Conservation (phyloP, 2,888 invertebrate species). For the Metellina segmentata region DNA sequence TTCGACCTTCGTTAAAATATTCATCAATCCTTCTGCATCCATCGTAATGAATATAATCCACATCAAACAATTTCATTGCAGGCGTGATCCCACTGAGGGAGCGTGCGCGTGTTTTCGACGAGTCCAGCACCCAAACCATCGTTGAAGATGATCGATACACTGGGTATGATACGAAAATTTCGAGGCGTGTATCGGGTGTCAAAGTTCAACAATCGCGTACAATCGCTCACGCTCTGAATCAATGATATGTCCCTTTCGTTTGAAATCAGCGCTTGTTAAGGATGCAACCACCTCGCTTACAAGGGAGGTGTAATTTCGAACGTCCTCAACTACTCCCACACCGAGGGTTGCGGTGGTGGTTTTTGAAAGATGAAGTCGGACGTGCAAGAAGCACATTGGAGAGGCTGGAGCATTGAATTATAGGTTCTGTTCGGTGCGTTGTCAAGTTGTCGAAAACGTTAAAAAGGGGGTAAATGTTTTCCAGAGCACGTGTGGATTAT, state of each 20-base stretch:
- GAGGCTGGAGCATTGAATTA: not conserved
- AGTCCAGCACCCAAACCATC: no score
- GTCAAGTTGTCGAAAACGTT: not conserved
- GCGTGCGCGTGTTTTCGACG: no score
- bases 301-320: not conserved
- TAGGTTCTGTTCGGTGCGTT: not conserved
- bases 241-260: constrained; percentile 37
- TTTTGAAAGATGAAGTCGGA: no score
- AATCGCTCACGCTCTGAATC: constrained; percentile 19
- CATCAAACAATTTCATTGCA: not conserved
- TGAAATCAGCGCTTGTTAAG: constrained; percentile 40
- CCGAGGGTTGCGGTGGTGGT: not conserved
- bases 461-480: not conserved
- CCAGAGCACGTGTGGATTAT: not conserved
- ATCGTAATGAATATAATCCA: not conserved
- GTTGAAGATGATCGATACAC: not conserved
- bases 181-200: constrained; percentile 31
- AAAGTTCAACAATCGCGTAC: constrained; percentile 15
- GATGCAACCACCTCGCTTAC: not conserved
- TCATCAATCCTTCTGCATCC: not conserved
- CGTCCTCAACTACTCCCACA: not conserved
- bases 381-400: not conserved
- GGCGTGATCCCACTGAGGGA: not conserved
- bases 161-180: not conserved
- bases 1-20: not conserved